A percentile compares a stretch with the other conserved stretches of the same genome.
Conservation (phyloP, 2,797 vertebrate species). For the Sternarchorhynchus goeldii region DNA sequence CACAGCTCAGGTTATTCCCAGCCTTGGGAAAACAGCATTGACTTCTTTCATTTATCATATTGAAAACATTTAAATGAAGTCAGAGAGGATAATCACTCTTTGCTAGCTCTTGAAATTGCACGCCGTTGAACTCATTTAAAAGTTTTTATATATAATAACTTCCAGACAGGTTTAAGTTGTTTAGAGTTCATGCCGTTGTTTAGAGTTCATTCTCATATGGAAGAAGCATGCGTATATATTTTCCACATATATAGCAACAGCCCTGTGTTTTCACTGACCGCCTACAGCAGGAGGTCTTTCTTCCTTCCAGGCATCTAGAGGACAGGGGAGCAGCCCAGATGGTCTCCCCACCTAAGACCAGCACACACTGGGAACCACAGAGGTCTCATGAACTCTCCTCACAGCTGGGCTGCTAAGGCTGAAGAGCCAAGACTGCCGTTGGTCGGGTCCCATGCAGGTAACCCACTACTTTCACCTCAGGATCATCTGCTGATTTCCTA, state of each 20-base stretch:
- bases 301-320: background rate
- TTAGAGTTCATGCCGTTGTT: background rate
- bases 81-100: background rate
- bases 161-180: background rate
- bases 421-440: background rate
- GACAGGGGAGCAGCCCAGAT: background rate
- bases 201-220: too few species aligned
- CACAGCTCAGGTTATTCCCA: background rate
- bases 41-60: constrained; percentile 4
- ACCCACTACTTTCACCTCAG: background rate
- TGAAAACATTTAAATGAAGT: constrained; percentile 19
- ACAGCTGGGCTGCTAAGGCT: background rate
- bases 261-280: background rate
- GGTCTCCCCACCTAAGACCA: background rate
- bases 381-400: background rate
- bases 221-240: too few species aligned
- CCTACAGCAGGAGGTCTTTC: too few species aligned
- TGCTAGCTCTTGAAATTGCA: background rate
- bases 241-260: too few species aligned
- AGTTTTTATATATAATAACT: background rate
- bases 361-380: background rate
- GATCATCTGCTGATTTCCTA: background rate
- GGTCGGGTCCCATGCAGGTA: background rate
- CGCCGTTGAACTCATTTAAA: background rate
- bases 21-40: background rate